A percentile compares a stretch with the other conserved stretches of the same genome.
phyloP scores from a whole-genome alignment of 2,888 invertebrate species.

The Argynnis bischoffii region DNA sequence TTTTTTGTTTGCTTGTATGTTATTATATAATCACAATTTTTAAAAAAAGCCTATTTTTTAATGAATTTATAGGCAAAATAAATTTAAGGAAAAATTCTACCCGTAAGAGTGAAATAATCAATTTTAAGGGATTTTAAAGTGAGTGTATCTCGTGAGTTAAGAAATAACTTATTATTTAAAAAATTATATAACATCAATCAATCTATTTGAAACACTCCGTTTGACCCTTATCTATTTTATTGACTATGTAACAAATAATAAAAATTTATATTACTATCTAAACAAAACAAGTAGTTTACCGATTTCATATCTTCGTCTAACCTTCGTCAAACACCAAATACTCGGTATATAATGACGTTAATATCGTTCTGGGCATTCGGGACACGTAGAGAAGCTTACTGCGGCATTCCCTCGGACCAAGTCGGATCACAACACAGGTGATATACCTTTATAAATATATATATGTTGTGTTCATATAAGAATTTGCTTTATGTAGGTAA shows the following conservation, averaged over 20 bases:
- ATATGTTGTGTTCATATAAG: not conserved
- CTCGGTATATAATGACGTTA: constrained; percentile 15
- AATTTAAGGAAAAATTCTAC: too few species aligned
- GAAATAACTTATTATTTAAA: too few species aligned
- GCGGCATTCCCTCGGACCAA: constrained; percentile 1
- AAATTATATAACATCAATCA: too few species aligned
- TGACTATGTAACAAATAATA: too few species aligned
- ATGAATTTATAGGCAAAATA: too few species aligned
- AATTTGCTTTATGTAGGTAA: not conserved
- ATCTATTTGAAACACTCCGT: too few species aligned
- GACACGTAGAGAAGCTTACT: constrained; percentile 22
- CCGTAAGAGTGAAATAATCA: not conserved
- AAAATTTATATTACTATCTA: too few species aligned
- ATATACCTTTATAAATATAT: not conserved
- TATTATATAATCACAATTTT: too few species aligned
- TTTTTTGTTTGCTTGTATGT: too few species aligned
- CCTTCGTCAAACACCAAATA: constrained; percentile 18
- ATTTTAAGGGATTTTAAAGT: not conserved
- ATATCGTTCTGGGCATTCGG: constrained; percentile 16
- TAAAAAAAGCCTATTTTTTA: too few species aligned
- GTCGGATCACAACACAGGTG: constrained; percentile 10
- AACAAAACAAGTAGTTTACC: not conserved
- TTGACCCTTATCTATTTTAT: too few species aligned
- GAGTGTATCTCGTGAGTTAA: not conserved
- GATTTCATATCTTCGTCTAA: constrained; percentile 4